Conservation (phyloP, 1,140 invertebrate genomes). For the Cydia strobilella region DNA sequence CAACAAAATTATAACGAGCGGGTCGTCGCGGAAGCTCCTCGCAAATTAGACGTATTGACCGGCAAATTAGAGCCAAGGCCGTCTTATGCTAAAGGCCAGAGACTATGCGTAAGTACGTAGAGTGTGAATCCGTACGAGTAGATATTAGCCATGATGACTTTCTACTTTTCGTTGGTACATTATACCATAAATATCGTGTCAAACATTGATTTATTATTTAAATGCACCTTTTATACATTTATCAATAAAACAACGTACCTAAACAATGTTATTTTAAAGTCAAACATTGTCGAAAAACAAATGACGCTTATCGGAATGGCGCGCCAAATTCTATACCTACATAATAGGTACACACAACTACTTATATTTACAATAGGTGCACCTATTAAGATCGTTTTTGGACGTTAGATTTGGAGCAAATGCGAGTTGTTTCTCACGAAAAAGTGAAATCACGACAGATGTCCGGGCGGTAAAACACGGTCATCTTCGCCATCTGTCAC, state of each 20-base stretch:
- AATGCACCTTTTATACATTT: background rate
- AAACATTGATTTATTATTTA: background rate
- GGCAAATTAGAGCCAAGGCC: constrained; percentile 45
- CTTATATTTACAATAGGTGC: constrained; percentile 1
- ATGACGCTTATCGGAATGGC: constrained; percentile 25
- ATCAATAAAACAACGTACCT: background rate
- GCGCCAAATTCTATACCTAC: constrained; percentile 4
- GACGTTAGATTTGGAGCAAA: background rate
- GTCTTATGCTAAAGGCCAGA: constrained; percentile 20
- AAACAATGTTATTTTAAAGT: constrained; percentile 24
- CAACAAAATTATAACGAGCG: constrained; percentile 52
- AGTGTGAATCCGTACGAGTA: background rate
- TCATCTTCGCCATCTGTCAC: constrained; percentile 29
- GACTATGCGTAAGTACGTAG: background rate
- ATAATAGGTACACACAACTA: background rate
- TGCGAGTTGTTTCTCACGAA: constrained; percentile 23
- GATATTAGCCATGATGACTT: background rate
- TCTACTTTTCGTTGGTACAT: background rate
- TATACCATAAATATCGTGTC: background rate
- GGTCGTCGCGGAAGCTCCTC: constrained; percentile 64
- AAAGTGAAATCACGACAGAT: constrained; percentile 21
- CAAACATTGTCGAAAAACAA: constrained; percentile 22
- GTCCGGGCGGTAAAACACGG: constrained; percentile 19
- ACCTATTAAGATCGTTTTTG: background rate
- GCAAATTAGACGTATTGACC: constrained; percentile 68